These are phyloP conservation scores for Lophius americanus DNA, from an alignment of 2,797 vertebrate species.

Conservation along the genomic window DNA sequence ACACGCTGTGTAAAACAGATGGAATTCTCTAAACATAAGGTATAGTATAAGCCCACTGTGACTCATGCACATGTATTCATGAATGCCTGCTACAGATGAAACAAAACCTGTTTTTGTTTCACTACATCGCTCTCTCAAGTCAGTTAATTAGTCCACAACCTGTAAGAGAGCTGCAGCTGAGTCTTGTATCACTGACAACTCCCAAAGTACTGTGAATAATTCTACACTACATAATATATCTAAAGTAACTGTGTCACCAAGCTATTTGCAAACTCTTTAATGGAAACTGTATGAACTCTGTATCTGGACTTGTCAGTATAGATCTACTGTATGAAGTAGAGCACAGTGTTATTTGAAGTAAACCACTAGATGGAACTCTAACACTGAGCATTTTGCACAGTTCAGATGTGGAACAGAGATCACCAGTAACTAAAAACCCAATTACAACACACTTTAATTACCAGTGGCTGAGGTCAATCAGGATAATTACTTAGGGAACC, in stretches of 20 bases:
- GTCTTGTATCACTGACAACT: too few relatives aligned
- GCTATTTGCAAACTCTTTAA: not conserved
- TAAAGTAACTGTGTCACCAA: not conserved
- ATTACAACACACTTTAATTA: conserved; percentile 15
- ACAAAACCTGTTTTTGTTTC: too few relatives aligned
- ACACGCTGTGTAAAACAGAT: too few relatives aligned
- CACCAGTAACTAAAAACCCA: conserved; percentile 19
- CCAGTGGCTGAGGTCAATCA: conserved; percentile 24
- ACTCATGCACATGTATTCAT: too few relatives aligned
- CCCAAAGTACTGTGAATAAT: too few relatives aligned
- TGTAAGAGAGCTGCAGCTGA: not conserved
- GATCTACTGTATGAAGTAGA: not conserved
- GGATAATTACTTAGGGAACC: conserved; percentile 21
- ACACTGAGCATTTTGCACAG: not conserved
- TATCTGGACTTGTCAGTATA: not conserved
- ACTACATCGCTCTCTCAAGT: too few relatives aligned
- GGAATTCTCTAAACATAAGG: too few relatives aligned
- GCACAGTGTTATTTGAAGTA: not conserved
- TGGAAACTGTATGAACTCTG: not conserved
- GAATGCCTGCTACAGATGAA: too few relatives aligned
- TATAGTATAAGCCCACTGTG: too few relatives aligned
- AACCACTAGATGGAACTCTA: conserved; percentile 66
- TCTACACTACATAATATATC: not conserved
- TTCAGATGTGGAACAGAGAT: not conserved
- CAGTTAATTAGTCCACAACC: too few relatives aligned